These are phyloP conservation scores for Atherix ibis DNA, from an alignment of 2,888 invertebrate genomes.

Conservation along the genomic window DNA sequence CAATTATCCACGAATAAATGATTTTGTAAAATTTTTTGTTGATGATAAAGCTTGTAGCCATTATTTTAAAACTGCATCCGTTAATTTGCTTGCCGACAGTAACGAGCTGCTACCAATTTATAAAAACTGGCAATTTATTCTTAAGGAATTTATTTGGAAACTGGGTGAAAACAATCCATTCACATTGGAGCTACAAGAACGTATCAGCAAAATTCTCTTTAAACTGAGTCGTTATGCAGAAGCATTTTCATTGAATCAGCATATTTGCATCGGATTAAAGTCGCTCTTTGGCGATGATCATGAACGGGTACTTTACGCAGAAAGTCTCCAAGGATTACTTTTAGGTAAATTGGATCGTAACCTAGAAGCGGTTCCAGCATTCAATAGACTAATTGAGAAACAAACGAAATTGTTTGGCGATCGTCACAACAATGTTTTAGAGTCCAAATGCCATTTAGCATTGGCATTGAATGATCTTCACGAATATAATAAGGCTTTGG, in stretches of 20 bases:
- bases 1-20: background rate
- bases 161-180: background rate
- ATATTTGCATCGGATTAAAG: background rate
- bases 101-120: background rate
- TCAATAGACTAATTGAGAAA: background rate
- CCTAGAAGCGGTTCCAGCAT: background rate
- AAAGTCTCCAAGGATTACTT: background rate
- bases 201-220: background rate
- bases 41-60: background rate
- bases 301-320: background rate
- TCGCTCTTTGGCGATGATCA: background rate
- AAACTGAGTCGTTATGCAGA: background rate
- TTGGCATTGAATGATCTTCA: background rate
- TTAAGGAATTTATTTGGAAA: background rate
- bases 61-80: background rate
- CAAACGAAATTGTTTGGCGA: background rate
- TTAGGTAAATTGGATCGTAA: background rate
- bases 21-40: background rate
- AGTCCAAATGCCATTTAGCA: background rate
- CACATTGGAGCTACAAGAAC: background rate
- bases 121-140: background rate
- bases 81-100: background rate
- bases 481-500: background rate
- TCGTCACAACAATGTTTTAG: background rate
- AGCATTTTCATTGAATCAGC: background rate